phyloP scores from a whole-genome alignment of 2,888 invertebrate genomes.

The Iselma pallidipennis region DNA sequence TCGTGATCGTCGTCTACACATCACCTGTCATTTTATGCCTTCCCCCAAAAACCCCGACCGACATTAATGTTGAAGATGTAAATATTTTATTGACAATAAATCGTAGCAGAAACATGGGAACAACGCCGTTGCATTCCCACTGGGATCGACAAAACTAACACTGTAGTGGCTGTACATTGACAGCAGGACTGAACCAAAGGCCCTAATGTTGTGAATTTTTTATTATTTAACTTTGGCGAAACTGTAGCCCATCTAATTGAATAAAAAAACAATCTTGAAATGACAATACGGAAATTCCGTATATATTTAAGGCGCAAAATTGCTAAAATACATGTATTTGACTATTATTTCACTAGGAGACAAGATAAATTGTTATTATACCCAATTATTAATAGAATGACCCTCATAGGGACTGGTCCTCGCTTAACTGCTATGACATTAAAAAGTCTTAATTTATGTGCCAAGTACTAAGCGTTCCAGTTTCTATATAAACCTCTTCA shows the following conservation, averaged over 20 bases:
- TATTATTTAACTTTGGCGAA: conserved; percentile 15
- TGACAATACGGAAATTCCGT: background rate
- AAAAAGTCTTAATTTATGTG: conserved; percentile 41
- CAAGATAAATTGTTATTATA: conserved; percentile 36
- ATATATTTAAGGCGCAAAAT: background rate
- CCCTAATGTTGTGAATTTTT: conserved; percentile 19
- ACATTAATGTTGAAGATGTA: conserved; percentile 32
- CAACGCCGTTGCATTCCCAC: conserved; percentile 36
- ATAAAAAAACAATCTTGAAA: background rate
- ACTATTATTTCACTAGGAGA: conserved; percentile 20
- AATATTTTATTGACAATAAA: conserved; percentile 49
- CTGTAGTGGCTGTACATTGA: conserved; percentile 26
- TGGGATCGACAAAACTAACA: conserved; percentile 31
- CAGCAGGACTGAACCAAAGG: conserved; percentile 20
- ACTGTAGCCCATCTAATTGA: conserved; percentile 1
- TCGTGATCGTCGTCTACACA: background rate
- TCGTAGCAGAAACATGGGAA: conserved; percentile 40
- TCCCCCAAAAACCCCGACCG: conserved; percentile 2
- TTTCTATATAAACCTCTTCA: conserved; percentile 9
- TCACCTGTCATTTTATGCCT: conserved; percentile 10
- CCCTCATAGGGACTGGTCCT: conserved; percentile 43
- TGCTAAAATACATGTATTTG: conserved; percentile 2
- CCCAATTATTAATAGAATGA: conserved; percentile 46
- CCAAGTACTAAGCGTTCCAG: conserved; percentile 36
- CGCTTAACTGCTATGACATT: conserved; percentile 42